These are phyloP conservation scores for Cryptops parisi DNA, from an alignment of 2,888 invertebrate genomes.

Conservation along the genomic window DNA sequence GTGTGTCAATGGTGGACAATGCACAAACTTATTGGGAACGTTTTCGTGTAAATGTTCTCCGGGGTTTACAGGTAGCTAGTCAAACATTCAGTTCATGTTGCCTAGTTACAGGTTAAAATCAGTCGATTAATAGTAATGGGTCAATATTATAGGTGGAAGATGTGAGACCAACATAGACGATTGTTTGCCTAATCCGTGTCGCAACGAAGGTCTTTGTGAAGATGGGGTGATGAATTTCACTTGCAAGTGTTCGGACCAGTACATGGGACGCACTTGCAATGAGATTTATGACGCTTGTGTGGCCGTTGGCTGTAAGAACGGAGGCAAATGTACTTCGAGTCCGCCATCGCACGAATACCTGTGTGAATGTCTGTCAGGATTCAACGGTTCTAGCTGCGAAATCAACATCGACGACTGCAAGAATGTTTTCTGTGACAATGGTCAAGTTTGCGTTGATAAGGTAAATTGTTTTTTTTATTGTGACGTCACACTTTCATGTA, in stretches of 20 bases:
- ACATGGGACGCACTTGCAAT: slow-evolving; percentile 63
- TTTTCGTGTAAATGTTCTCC: slow-evolving; percentile 68
- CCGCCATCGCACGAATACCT: slow-evolving; percentile 26
- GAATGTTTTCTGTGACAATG: slow-evolving; percentile 38
- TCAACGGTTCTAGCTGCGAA: slow-evolving; percentile 50
- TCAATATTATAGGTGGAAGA: slow-evolving; percentile 49
- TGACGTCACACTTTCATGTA: too few relatives aligned
- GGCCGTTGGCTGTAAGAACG: slow-evolving; percentile 40
- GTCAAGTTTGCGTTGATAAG: slow-evolving; percentile 41
- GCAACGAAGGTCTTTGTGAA: slow-evolving; percentile 59
- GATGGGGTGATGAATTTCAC: slow-evolving; percentile 59
- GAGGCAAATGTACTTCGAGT: slow-evolving; percentile 56
- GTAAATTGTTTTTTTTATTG: too few relatives aligned
- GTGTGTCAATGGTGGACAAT: slow-evolving; percentile 53
- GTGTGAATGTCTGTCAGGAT: slow-evolving; percentile 36
- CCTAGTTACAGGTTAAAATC: too few relatives aligned
- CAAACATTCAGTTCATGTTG: too few relatives aligned
- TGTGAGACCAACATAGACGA: slow-evolving; percentile 75
- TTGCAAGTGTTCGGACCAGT: slow-evolving; percentile 25
- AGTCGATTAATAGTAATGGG: too few relatives aligned
- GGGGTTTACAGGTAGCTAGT: slow-evolving; percentile 64
- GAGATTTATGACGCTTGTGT: slow-evolving; percentile 73
- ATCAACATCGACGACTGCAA: slow-evolving; percentile 49
- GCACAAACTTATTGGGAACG: slow-evolving; percentile 65
- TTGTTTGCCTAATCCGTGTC: slow-evolving; percentile 59